Percentiles rank a stretch among this genome's conserved stretches.
Evolutionary conservation across 2,113 vertebrate species (phyloP).

Genomic region (Rana temporaria): DNA sequence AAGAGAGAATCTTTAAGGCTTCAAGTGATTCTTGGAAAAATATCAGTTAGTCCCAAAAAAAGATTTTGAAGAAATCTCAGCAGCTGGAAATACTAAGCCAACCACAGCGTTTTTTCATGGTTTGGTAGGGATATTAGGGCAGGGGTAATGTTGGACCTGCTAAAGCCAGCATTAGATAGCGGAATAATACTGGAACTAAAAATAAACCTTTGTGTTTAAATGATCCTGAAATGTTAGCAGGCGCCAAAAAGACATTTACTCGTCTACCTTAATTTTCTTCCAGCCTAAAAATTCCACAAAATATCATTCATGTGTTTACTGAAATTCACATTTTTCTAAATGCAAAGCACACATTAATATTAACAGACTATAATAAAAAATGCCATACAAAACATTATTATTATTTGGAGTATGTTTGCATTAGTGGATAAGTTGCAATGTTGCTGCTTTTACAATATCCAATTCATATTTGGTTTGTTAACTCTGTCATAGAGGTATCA

Average conservation of each 20-base stretch:
- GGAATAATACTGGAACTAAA: conserved; percentile 14
- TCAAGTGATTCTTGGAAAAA: too few relatives aligned
- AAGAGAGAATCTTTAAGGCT: too few relatives aligned
- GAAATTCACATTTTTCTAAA: background rate
- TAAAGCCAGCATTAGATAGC: background rate
- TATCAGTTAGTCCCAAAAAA: background rate
- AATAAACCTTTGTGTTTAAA: conserved; percentile 11
- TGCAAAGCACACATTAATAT: background rate
- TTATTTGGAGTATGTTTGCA: too few relatives aligned
- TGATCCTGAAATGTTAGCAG: background rate
- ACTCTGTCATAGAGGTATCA: too few relatives aligned
- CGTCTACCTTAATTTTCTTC: background rate
- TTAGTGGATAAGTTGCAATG: too few relatives aligned
- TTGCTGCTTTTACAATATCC: too few relatives aligned
- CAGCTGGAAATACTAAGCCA: conserved; percentile 23
- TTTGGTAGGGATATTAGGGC: conserved; percentile 28
- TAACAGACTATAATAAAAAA: background rate
- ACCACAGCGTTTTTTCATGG: conserved; percentile 4
- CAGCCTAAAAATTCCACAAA: too few relatives aligned
- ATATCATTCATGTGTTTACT: background rate
- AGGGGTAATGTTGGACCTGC: conserved; percentile 33
- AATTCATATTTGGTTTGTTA: too few relatives aligned
- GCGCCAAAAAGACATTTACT: background rate
- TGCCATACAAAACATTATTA: too few relatives aligned
- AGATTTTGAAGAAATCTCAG: conserved; percentile 4